phyloP scores from a whole-genome alignment of 2,113 vertebrate species.

The Myocastor coypus region DNA sequence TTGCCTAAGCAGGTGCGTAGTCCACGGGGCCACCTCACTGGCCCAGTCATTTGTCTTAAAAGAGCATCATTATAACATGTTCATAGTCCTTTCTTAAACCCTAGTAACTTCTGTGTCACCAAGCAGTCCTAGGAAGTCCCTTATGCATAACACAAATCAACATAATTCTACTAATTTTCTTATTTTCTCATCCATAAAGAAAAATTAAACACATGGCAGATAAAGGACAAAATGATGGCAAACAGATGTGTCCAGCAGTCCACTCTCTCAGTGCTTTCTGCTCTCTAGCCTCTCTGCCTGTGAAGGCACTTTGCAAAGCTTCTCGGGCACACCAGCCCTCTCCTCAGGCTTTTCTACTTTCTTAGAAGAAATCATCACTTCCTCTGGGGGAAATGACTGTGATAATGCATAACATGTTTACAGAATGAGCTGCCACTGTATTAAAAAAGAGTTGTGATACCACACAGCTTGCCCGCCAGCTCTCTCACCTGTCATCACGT shows the following conservation, averaged over 20 bases:
- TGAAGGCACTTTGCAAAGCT: background rate
- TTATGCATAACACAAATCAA: slow-evolving; percentile 3
- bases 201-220: background rate
- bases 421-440: background rate
- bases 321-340: background rate
- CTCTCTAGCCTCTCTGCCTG: background rate
- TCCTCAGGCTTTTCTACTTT: background rate
- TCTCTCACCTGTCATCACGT: background rate
- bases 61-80: background rate
- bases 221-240: background rate
- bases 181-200: background rate
- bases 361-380: background rate
- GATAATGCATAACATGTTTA: background rate
- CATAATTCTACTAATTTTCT: background rate
- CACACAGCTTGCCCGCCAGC: background rate
- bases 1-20: too few species aligned
- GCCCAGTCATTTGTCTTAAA: slow-evolving; percentile 3
- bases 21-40: too few species aligned
- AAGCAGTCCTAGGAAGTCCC: background rate
- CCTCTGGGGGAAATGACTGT: background rate
- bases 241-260: background rate
- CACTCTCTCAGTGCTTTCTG: background rate
- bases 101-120: background rate
- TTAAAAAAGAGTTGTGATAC: background rate
- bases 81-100: background rate